Conservation (phyloP, 2,113 vertebrate genomes). For the Nematolebias whitei region DNA sequence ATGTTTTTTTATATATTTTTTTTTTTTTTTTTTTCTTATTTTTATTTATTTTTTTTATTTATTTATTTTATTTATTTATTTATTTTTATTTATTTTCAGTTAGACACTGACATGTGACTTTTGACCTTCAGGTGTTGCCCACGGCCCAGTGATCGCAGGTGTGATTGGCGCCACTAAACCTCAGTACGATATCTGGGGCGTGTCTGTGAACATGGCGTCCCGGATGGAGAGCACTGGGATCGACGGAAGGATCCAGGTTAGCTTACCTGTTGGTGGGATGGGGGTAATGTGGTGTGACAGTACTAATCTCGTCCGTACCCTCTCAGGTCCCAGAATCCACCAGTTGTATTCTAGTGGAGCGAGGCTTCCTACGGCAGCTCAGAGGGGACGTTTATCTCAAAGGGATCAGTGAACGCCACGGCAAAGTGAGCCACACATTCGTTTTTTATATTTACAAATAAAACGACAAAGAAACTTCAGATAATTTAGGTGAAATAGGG, state of each 20-base stretch:
- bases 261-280: background rate
- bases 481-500: no score
- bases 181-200: constrained; percentile 92
- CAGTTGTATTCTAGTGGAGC: constrained; percentile 87
- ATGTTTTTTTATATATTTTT: no score
- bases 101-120: background rate
- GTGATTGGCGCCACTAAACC: constrained; percentile 90
- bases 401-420: constrained; percentile 91
- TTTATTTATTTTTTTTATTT: background rate
- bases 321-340: constrained; percentile 88
- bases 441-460: no score
- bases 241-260: constrained; percentile 85
- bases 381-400: constrained; percentile 91
- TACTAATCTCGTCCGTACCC: rapidly evolving
- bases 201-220: constrained; percentile 89
- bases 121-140: constrained; percentile 84
- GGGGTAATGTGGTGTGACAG: rapidly evolving
- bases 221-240: constrained; percentile 92
- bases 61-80: background rate
- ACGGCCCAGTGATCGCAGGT: constrained; percentile 88
- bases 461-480: no score
- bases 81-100: background rate
- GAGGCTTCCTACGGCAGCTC: constrained; percentile 91
- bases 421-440: constrained; percentile 77
- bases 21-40: background rate